Conservation (phyloP, 2,113 vertebrate genomes). For the Misgurnus anguillicaudatus region DNA sequence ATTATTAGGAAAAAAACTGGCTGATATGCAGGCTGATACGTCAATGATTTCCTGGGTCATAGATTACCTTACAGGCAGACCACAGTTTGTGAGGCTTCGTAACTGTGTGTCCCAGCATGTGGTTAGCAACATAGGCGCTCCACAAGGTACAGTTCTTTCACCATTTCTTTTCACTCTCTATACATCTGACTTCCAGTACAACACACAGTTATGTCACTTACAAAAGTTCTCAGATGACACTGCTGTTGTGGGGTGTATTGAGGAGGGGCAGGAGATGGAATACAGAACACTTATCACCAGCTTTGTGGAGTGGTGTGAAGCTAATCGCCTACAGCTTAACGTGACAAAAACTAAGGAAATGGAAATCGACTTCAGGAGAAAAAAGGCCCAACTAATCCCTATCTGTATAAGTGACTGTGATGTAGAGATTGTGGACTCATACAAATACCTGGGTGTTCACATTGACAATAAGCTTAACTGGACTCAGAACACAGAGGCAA, state of each 20-base stretch:
- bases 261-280: background rate
- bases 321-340: too few species aligned
- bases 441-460: too few species aligned
- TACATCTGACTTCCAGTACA: background rate
- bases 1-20: background rate
- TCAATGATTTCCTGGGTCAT: background rate
- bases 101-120: background rate
- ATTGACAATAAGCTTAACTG: too few species aligned
- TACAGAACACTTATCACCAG: background rate
- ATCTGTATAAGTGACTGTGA: too few species aligned
- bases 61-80: background rate
- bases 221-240: constrained; percentile 38
- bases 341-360: too few species aligned
- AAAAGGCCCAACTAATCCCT: too few species aligned
- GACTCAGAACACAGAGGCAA: too few species aligned
- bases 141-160: too few species aligned
- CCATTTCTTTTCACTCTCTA: too few species aligned
- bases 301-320: background rate
- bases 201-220: constrained; percentile 1
- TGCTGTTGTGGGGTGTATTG: constrained; percentile 16
- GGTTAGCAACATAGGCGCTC: too few species aligned
- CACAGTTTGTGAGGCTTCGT: background rate
- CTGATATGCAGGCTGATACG: background rate
- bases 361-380: too few species aligned
- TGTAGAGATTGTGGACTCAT: too few species aligned